Percentiles rank a stretch among this genome's conserved stretches.
Conservation (phyloP, 2,113 vertebrate genomes). For the Hiodon tergisus region DNA sequence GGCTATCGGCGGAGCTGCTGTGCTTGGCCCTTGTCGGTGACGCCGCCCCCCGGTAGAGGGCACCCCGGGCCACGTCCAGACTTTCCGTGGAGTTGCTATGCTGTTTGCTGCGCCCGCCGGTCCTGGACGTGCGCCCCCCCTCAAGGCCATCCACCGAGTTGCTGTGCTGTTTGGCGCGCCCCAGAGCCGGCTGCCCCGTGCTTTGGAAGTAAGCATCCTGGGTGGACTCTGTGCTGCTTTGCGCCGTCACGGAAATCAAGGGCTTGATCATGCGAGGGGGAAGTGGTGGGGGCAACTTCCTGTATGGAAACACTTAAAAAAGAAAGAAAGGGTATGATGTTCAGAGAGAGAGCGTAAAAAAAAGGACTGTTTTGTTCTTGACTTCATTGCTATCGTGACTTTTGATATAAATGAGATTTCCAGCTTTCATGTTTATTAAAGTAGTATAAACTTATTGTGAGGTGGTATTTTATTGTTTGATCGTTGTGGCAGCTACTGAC, state of each 20-base stretch:
- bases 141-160: conserved; percentile 86
- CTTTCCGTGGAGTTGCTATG: conserved; percentile 69
- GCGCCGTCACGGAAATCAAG: conserved; percentile 88
- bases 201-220: conserved; percentile 83
- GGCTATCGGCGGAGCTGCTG: conserved; percentile 66
- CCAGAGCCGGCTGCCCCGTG: conserved; percentile 59
- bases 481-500: too few species aligned
- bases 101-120: conserved; percentile 45
- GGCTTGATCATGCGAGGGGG: conserved; percentile 94
- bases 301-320: conserved; percentile 85
- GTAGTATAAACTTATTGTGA: too few species aligned
- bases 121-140: conserved; percentile 53
- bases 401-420: too few species aligned
- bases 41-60: conserved; percentile 53
- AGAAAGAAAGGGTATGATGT: neutral
- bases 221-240: conserved; percentile 96
- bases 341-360: conserved; percentile 12
- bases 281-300: conserved; percentile 92
- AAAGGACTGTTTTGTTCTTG: neutral
- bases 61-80: conserved; percentile 49
- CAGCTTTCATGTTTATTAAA: too few species aligned
- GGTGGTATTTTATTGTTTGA: too few species aligned
- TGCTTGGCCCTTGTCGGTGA: conserved; percentile 58
- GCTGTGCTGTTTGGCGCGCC: conserved; percentile 76
- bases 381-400: neutral